Conservation (phyloP, 2,797 vertebrate species). For the Fratercula arctica region DNA sequence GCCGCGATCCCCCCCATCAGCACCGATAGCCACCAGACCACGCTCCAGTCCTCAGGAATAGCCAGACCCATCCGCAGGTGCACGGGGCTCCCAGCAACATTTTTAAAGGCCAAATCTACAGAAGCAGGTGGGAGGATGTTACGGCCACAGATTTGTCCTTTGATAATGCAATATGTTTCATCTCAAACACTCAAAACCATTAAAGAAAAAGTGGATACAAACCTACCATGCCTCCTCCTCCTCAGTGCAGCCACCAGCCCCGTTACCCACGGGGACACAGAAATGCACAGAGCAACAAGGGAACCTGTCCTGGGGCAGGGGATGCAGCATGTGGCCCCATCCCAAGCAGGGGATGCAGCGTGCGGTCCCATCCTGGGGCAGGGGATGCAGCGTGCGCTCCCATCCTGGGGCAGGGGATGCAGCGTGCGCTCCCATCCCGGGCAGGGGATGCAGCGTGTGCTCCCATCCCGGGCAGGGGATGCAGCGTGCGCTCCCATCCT, state of each 20-base stretch:
- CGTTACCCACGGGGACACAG: fast-evolving
- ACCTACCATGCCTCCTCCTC: not conserved
- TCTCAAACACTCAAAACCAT: not conserved
- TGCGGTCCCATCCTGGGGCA: no score
- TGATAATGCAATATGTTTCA: not conserved
- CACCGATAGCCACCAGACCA: fast-evolving
- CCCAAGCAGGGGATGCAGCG: not conserved
- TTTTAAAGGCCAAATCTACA: not conserved
- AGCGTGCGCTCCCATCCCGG: not conserved
- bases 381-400: not conserved
- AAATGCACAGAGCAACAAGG: fast-evolving
- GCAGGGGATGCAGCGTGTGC: no score
- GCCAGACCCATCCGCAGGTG: fast-evolving
- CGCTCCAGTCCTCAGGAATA: no score
- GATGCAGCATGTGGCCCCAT: not conserved
- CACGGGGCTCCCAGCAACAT: fast-evolving
- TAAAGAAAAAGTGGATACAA: not conserved
- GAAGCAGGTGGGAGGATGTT: not conserved
- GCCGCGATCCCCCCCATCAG: not conserved
- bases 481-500: no score
- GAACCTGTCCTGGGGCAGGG: no score
- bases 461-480: no score
- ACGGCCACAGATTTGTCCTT: fast-evolving
- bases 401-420: not conserved
- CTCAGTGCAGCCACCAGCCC: not conserved